Percentiles rank a stretch among this genome's conserved stretches.
Conservation (phyloP, 2,113 vertebrate genomes). For the Otis tarda region DNA sequence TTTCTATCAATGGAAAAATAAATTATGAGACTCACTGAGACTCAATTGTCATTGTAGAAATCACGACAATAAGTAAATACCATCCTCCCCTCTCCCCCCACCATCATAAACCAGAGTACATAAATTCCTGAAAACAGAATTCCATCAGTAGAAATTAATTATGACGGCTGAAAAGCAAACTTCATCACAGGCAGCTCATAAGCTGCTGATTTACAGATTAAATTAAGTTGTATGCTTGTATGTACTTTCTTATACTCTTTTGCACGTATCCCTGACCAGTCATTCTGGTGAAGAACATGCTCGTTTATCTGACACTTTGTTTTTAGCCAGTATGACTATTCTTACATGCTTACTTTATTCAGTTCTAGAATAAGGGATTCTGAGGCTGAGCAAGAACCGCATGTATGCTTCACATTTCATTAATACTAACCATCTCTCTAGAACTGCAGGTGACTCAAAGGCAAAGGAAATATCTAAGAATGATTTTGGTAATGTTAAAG, state of each 20-base stretch:
- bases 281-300: background rate
- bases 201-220: background rate
- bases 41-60: background rate
- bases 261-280: background rate
- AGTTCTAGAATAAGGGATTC: background rate
- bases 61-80: background rate
- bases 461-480: background rate
- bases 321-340: background rate
- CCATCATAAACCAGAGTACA: background rate
- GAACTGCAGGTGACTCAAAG: background rate
- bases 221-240: background rate
- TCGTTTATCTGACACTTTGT: background rate
- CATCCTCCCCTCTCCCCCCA: background rate
- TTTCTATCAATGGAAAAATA: background rate
- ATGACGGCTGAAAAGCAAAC: background rate
- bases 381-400: background rate
- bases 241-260: background rate
- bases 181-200: background rate
- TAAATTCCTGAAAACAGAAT: background rate
- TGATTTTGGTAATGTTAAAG: background rate
- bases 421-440: background rate
- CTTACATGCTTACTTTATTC: background rate
- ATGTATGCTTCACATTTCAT: background rate
- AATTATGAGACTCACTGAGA: background rate
- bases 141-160: background rate